A percentile compares a stretch with the other conserved stretches of the same genome.
Evolutionary conservation across 1,140 invertebrate species (phyloP).

Genomic region (Drosophila funebris): DNA sequence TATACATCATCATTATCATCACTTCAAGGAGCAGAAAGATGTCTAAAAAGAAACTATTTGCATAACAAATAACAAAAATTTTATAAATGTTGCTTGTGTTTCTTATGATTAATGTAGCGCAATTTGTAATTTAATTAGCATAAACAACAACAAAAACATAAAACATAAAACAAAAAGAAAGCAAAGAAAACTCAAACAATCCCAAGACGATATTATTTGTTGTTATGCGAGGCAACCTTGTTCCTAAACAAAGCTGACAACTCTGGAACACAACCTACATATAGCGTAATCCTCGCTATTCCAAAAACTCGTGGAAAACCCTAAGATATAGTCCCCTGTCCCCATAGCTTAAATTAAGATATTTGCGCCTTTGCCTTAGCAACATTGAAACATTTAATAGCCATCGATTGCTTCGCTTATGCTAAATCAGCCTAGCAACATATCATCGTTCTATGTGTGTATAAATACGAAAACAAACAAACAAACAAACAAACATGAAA

Average conservation of each 20-base stretch:
- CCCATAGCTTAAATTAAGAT: conserved; percentile 29
- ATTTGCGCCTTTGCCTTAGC: conserved; percentile 51
- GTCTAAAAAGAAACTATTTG: conserved; percentile 39
- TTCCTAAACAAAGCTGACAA: background rate
- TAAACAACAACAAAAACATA: conserved; percentile 20
- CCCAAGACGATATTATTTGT: conserved; percentile 50
- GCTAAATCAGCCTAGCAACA: conserved; percentile 43
- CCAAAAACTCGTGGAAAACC: background rate
- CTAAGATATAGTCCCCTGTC: background rate
- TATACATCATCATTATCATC: conserved; percentile 93
- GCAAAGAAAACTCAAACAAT: background rate
- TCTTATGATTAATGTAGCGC: conserved; percentile 71
- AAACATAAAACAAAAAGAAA: background rate
- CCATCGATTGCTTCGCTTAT: conserved; percentile 45
- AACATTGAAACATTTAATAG: conserved; percentile 27
- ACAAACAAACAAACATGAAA: too few relatives aligned
- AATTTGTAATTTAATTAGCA: conserved; percentile 71
- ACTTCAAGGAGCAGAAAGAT: conserved; percentile 85
- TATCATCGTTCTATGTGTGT: conserved; percentile 54
- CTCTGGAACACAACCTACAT: background rate
- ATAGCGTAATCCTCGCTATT: background rate
- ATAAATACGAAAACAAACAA: conserved; percentile 7
- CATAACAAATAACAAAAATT: background rate
- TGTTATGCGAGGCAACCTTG: background rate
- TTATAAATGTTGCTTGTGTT: conserved; percentile 65